phyloP scores from a whole-genome alignment of 2,113 vertebrate species.

The Perccottus glenii region DNA sequence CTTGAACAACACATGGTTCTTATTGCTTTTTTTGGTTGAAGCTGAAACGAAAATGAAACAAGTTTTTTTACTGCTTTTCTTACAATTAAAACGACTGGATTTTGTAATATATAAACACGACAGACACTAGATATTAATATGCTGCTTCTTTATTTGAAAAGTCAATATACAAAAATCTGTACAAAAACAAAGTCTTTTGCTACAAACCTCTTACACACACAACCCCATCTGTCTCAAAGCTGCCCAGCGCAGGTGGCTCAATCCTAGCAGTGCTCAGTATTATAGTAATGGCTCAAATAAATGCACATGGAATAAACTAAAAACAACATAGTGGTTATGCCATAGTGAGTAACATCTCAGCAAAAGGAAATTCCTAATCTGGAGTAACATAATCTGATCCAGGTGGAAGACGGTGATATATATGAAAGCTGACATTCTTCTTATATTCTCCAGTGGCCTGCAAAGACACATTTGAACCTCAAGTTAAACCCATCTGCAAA shows the following conservation, averaged over 20 bases:
- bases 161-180: constrained; percentile 53
- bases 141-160: constrained; percentile 49
- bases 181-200: constrained; percentile 2
- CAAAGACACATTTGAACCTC: constrained; percentile 20
- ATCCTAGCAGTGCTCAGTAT: constrained; percentile 40
- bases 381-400: constrained; percentile 22
- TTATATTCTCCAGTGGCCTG: constrained; percentile 16
- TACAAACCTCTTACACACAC: constrained; percentile 13
- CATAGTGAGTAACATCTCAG: constrained; percentile 38
- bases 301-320: background rate
- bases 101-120: too few species aligned
- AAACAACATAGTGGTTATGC: constrained; percentile 17
- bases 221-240: constrained; percentile 51
- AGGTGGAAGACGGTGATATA: constrained; percentile 19
- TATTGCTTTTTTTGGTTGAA: too few species aligned
- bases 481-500: background rate
- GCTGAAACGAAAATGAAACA: too few species aligned
- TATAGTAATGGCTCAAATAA: constrained; percentile 22
- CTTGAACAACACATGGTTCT: too few species aligned
- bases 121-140: background rate
- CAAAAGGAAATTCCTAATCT: constrained; percentile 42
- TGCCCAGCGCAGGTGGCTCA: constrained; percentile 61
- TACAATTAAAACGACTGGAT: too few species aligned
- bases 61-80: too few species aligned
- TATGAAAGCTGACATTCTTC: constrained; percentile 7